Percentiles rank a stretch among this genome's conserved stretches.
Evolutionary conservation across 2,113 vertebrate genomes (phyloP).

Genomic region (Gambusia affinis): DNA sequence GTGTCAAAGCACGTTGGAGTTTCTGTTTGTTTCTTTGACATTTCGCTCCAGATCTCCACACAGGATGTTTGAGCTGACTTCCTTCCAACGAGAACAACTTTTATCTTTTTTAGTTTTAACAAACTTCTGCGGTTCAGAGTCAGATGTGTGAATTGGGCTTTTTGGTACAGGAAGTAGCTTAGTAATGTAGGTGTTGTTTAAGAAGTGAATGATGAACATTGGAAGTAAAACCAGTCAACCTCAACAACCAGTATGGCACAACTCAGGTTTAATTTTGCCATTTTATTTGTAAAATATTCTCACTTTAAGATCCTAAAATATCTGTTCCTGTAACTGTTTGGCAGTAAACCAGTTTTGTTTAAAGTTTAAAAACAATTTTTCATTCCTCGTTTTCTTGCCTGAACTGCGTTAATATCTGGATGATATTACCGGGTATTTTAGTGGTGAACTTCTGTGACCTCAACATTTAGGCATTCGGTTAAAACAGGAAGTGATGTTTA

Average conservation of each 20-base stretch:
- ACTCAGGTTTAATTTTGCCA: not conserved
- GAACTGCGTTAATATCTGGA: too few species aligned
- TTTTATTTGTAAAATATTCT: not conserved
- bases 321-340: not conserved
- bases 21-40: not conserved
- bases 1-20: not conserved
- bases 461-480: not conserved
- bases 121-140: not conserved
- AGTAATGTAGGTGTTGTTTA: not conserved
- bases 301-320: not conserved
- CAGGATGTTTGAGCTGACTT: not conserved
- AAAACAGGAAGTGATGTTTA: not conserved
- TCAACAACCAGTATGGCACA: not conserved
- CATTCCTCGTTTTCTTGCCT: not conserved
- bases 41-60: not conserved
- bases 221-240: not conserved
- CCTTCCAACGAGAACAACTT: not conserved
- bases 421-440: too few species aligned
- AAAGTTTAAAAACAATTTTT: not conserved
- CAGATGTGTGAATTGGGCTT: not conserved
- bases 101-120: not conserved
- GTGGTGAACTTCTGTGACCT: too few species aligned
- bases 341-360: not conserved
- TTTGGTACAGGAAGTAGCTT: not conserved
- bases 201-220: not conserved